These are phyloP conservation scores for Laticauda colubrina DNA, from an alignment of 2,113 vertebrate genomes.

Conservation along the genomic window DNA sequence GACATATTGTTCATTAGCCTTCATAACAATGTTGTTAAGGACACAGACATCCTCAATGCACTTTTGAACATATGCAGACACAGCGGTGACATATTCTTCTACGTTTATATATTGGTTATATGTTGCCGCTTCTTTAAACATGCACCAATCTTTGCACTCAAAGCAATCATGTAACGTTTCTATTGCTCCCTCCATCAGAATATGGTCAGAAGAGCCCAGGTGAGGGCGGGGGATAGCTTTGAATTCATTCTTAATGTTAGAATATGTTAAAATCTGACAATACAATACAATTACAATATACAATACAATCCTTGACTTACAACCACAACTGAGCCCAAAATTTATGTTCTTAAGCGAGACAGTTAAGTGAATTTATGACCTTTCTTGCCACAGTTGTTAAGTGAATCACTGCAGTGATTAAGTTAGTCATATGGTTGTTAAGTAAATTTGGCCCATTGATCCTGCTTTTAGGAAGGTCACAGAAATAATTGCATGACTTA, in stretches of 20 bases:
- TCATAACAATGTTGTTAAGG: neutral
- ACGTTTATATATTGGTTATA: neutral
- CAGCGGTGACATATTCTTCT: neutral
- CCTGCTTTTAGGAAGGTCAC: neutral
- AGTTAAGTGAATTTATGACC: neutral
- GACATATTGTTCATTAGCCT: neutral
- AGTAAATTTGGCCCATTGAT: neutral
- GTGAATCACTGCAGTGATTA: neutral
- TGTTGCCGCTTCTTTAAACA: too few species aligned
- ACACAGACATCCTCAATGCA: neutral
- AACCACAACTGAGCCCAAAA: neutral
- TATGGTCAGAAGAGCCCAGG: too few species aligned
- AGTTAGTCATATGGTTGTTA: neutral
- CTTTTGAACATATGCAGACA: neutral
- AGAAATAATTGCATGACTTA: neutral
- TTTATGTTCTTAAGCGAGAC: neutral
- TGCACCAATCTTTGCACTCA: too few species aligned
- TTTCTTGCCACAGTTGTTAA: neutral
- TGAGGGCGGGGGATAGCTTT: too few species aligned
- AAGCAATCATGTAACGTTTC: too few species aligned
- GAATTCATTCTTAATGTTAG: too few species aligned
- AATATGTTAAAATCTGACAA: too few species aligned
- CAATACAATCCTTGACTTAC: neutral
- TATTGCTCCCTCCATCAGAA: too few species aligned
- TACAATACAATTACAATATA: too few species aligned